Conservation (phyloP, 2,797 vertebrate genomes). For the Danio kyathit region DNA sequence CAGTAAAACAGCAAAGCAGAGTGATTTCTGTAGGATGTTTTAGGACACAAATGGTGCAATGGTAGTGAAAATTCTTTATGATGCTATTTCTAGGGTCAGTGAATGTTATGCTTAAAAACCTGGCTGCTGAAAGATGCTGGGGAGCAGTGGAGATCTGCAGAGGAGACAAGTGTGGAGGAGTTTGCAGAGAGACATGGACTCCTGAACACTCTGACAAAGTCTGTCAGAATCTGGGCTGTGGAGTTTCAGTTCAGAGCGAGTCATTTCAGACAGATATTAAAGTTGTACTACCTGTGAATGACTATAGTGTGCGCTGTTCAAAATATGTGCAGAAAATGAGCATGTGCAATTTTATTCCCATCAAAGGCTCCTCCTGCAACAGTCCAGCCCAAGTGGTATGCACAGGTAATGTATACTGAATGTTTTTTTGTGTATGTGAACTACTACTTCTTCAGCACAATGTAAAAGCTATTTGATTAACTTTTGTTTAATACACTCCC, state of each 20-base stretch:
- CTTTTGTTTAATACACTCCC: background rate
- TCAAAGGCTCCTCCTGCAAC: accelerated
- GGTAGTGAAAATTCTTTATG: background rate
- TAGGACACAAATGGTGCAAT: no score
- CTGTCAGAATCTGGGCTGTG: conserved; percentile 66
- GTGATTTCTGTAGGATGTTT: no score
- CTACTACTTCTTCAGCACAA: background rate
- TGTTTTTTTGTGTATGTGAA: background rate
- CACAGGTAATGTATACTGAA: conserved; percentile 63
- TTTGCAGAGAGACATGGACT: conserved; percentile 66
- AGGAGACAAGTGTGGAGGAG: accelerated
- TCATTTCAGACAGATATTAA: accelerated
- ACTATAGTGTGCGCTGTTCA: conserved; percentile 58
- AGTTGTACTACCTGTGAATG: accelerated
- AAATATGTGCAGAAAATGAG: accelerated
- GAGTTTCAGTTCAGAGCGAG: accelerated
- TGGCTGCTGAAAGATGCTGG: conserved; percentile 53
- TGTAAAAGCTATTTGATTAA: background rate
- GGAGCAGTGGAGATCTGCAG: conserved; percentile 60
- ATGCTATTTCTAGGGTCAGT: conserved; percentile 23
- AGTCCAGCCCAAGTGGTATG: conserved; percentile 62
- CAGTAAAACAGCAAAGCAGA: no score
- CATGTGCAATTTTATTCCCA: conserved; percentile 58
- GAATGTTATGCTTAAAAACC: conserved; percentile 13
- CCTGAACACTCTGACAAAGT: accelerated